These are phyloP conservation scores for Altica lythri DNA, from an alignment of 2,888 invertebrate species.

Conservation along the genomic window DNA sequence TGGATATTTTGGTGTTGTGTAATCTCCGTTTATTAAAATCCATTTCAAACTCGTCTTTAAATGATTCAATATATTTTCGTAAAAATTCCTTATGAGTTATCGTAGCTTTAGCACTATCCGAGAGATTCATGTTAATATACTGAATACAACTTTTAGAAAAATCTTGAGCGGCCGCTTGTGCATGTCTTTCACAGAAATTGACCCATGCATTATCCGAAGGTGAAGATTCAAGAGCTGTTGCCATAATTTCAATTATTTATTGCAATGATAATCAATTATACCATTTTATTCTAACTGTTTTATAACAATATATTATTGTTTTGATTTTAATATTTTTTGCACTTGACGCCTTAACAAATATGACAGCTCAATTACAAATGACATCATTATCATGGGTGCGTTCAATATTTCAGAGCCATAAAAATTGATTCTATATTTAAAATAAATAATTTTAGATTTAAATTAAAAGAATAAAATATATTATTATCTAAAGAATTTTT, in stretches of 20 bases:
- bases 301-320: constrained; percentile 32
- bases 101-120: constrained; percentile 68
- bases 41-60: constrained; percentile 82
- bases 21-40: constrained; percentile 68
- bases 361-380: too few relatives aligned
- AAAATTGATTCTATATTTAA: too few relatives aligned
- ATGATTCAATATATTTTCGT: constrained; percentile 81
- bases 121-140: constrained; percentile 72
- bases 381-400: too few relatives aligned
- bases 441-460: too few relatives aligned
- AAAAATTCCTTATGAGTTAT: constrained; percentile 79
- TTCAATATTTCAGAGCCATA: too few relatives aligned
- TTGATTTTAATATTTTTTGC: constrained; percentile 33
- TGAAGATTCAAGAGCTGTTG: constrained; percentile 46
- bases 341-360: constrained; percentile 34
- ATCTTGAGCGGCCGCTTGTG: constrained; percentile 81
- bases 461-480: too few relatives aligned
- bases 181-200: constrained; percentile 87
- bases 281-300: constrained; percentile 22
- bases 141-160: constrained; percentile 86
- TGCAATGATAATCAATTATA: constrained; percentile 24
- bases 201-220: constrained; percentile 62
- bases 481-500: too few relatives aligned
- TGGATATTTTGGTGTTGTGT: constrained; percentile 57
- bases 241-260: constrained; percentile 41